Evolutionary conservation across 2,888 invertebrate species (phyloP).

Genomic region (Athalia rosae): DNA sequence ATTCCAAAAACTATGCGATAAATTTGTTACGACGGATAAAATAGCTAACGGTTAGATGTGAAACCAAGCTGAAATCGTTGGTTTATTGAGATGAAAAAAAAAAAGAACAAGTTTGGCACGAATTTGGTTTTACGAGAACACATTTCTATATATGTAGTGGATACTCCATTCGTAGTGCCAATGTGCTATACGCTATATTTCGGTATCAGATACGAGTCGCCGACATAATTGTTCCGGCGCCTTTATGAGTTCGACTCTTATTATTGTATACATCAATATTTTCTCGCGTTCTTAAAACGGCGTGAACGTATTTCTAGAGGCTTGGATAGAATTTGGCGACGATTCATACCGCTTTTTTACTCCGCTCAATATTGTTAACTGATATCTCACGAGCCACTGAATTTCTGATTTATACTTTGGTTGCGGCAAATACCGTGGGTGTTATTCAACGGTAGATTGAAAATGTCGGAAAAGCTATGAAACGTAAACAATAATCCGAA

Average conservation of each 20-base stretch:
- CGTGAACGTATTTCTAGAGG: constrained; percentile 1
- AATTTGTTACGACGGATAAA: too few species aligned
- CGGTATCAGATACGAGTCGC: too few species aligned
- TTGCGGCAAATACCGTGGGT: constrained; percentile 11
- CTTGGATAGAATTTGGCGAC: constrained; percentile 1
- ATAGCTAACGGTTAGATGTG: too few species aligned
- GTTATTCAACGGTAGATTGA: background rate
- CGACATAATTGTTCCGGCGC: background rate
- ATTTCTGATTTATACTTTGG: background rate
- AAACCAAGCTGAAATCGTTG: too few species aligned
- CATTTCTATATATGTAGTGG: too few species aligned
- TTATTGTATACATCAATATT: too few species aligned
- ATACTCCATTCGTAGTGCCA: too few species aligned
- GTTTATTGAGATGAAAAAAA: too few species aligned
- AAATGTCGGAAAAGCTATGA: background rate
- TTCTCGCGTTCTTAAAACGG: background rate
- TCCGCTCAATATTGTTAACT: constrained; percentile 18
- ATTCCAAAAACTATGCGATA: too few species aligned
- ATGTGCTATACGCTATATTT: too few species aligned
- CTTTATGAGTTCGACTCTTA: background rate
- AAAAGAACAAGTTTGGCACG: too few species aligned
- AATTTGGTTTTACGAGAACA: too few species aligned
- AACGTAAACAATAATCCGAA: background rate
- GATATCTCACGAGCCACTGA: constrained; percentile 24
- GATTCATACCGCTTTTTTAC: constrained; percentile 15